Evolutionary conservation across 2,113 vertebrate genomes (phyloP), one percentile per base, ranked within the genome.

Genomic region (Syngnathus typhle): DNA sequence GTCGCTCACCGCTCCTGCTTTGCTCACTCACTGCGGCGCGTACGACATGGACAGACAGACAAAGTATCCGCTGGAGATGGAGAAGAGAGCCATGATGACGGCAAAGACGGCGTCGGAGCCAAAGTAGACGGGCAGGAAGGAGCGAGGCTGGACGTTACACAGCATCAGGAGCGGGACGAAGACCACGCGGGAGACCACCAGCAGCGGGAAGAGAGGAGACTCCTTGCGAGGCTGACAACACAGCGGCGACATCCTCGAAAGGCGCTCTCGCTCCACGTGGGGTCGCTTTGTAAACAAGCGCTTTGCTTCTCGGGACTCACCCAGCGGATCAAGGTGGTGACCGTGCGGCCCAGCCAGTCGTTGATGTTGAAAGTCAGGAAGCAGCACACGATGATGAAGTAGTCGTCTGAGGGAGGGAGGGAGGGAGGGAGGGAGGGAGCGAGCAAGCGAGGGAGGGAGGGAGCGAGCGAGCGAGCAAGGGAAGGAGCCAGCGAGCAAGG

Each of bases 11-110:
- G 27, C 27, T 32, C 27, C 3, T 3, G 27, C 27, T 16, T 16
- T 5, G 23, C 12, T 36, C 1, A 90, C 92, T 91, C 78, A 96
- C 94, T 93, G 93, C 18, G 94, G 94, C 0, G 93, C 94, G 69
- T 94, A 92, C 69, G 93, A 93, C 94, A 96, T 95, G 81, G 93
- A 91, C 8, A 95, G 91, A 63, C 93, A 94, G 69, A 93, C 90
- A 1, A 89, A 92, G 83, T 95, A 96, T 60, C 94, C 94, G 0
- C 93, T 96, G 87, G 92, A 91, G 60, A 92, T 0, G 0, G 94
- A 91, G 64, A 96, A 95, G 6, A 92, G 44, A 1, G 80, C 16
- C 94, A 96, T 95, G 85, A 96, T 92, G 23, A 64, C 4, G 36
- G 88, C 51, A 77, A 96, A 96, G 0, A 65, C 81, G 3, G 62